phyloP scores from a whole-genome alignment of 2,113 vertebrate genomes.

The Mixornis gularis region DNA sequence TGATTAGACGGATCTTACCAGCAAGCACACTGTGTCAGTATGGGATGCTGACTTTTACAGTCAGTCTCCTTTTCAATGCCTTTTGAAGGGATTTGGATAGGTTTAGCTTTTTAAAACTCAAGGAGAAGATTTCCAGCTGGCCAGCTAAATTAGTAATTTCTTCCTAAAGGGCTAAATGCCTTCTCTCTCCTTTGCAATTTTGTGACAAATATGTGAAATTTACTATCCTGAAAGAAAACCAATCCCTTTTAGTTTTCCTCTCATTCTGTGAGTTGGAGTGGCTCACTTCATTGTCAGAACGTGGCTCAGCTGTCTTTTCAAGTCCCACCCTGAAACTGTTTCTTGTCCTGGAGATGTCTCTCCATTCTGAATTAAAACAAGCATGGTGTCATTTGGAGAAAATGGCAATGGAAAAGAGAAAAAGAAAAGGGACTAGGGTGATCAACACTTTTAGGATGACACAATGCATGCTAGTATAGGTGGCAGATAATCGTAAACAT shows the following conservation, averaged over 20 bases:
- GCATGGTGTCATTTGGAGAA: background rate
- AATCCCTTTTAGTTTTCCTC: background rate
- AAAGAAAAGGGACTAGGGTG: background rate
- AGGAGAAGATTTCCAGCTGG: background rate
- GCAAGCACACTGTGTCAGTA: background rate
- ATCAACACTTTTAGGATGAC: background rate
- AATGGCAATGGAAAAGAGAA: background rate
- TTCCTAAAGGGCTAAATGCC: background rate
- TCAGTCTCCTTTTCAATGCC: background rate
- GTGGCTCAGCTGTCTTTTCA: background rate
- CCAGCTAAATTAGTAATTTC: background rate
- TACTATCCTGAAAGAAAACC: background rate
- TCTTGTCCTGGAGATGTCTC: background rate
- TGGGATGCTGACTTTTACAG: background rate
- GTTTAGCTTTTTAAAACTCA: background rate
- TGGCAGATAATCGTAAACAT: background rate
- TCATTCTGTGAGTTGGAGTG: background rate
- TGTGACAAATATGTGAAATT: background rate
- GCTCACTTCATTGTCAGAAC: background rate
- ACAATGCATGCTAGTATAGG: background rate
- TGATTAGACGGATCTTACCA: background rate
- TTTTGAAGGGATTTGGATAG: background rate
- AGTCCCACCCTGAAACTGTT: background rate
- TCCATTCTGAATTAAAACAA: background rate
- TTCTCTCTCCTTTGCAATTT: background rate